Evolutionary conservation across 2,797 vertebrate species (phyloP), one percentile per base, ranked within the genome.

Genomic region (Gadopsis marmoratus): DNA sequence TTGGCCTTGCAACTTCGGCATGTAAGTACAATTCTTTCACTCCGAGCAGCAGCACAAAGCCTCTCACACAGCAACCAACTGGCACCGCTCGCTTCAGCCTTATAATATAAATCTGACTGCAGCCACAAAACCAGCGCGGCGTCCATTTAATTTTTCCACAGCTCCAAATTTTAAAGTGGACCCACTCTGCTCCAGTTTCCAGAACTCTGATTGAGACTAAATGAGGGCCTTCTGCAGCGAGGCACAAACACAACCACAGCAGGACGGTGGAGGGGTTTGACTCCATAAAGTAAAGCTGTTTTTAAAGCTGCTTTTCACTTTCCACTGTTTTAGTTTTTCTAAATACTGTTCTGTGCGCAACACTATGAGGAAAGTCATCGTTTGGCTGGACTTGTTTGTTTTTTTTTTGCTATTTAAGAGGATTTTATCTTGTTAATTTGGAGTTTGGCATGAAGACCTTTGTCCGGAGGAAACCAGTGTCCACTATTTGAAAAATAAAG

Each of bases 61-160:
- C 4, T 54, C 74, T 71, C 80, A 84, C 78, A 74, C 70, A 60
- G 69, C 75, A 35, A 76, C 41, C 65, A 21, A 73, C 78, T 65
- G 73, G 66, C 37, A 19, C 12, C 58, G 65, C 70, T 85, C 86
- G 35, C 43, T 61, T 6, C 50, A 45, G 67, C 72, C 78, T 65
- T 78, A 68, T 78, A 80, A 83, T 80, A 85, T 62, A 80, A 83
- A 83, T 82, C 73, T 48, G 54, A 78, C 64, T 79, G 79, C 53
- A 59, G 83, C 89, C 88, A 88, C 87, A 88, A 86, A 91, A 83
- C 84, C 87, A 84, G 74, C n/a, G 31, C 5, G 31, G 19, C 59
- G 12, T 85, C 82, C 81, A 58, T 89, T 87, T 80, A 43, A 77
- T 85, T 92, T 92, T 93, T 93, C 91, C 92, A 92, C 82, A 58